Conservation (phyloP, 1,140 invertebrate genomes). For the Ooceraea biroi region DNA sequence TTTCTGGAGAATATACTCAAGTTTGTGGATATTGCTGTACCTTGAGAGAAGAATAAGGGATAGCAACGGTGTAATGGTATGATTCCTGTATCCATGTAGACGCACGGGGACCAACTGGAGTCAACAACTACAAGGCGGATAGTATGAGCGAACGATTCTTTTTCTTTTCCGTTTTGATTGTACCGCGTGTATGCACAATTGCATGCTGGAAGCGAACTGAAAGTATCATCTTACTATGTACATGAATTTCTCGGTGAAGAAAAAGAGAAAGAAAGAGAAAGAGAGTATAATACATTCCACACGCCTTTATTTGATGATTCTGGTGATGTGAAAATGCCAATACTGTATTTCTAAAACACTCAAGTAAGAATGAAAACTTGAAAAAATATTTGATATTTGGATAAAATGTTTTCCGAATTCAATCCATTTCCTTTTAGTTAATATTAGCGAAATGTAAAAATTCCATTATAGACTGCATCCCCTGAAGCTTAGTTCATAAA, state of each 20-base stretch:
- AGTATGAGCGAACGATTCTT: slow-evolving; percentile 37
- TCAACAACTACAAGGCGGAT: slow-evolving; percentile 25
- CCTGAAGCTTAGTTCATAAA: not conserved
- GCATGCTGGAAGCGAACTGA: slow-evolving; percentile 7
- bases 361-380: not conserved
- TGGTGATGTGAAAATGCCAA: not conserved
- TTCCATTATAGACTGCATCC: not conserved
- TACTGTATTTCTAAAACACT: not conserved
- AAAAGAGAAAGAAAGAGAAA: not conserved
- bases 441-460: not conserved
- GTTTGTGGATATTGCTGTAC: slow-evolving; percentile 26
- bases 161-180: slow-evolving; percentile 47
- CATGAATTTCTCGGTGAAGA: slow-evolving; percentile 19
- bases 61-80: slow-evolving; percentile 8
- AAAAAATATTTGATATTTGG: not conserved
- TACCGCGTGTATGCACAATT: slow-evolving; percentile 39
- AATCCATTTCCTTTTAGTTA: not conserved
- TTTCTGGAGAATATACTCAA: not conserved
- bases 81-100: slow-evolving; percentile 8
- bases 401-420: not conserved
- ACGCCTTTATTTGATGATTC: not conserved
- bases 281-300: not conserved
- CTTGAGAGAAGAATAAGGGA: slow-evolving; percentile 5
- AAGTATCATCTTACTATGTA: slow-evolving; percentile 42
- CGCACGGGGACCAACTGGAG: slow-evolving; percentile 13